Percentiles rank a stretch among this genome's conserved stretches.
Conservation (phyloP, 92 coral and sea anemone species). For the Heteractis magnifica region DNA sequence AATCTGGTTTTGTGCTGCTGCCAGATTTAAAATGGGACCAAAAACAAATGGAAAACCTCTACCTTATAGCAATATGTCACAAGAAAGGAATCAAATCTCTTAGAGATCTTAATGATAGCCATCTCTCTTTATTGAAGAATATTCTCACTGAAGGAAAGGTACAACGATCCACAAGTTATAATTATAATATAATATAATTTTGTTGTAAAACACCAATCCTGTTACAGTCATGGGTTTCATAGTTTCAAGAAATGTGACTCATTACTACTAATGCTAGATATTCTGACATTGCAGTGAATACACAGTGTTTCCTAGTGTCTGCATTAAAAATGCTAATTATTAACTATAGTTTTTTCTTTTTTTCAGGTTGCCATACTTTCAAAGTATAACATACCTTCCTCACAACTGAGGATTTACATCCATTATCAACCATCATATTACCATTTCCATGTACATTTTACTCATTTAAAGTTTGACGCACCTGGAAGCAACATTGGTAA, state of each 20-base stretch:
- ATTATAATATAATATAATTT: background rate
- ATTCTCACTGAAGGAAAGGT: constrained; percentile 84
- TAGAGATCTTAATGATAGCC: constrained; percentile 66
- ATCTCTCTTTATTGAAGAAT: constrained; percentile 80
- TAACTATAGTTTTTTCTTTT: background rate
- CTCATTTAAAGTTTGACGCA: constrained; percentile 85
- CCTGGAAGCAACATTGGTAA: constrained; percentile 85
- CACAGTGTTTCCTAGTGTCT: background rate
- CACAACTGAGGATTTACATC: constrained; percentile 82
- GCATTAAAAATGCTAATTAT: background rate
- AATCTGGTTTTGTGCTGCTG: constrained; percentile 83
- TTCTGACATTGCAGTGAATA: too few species aligned
- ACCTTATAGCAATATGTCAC: constrained; percentile 85
- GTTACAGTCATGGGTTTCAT: too few species aligned
- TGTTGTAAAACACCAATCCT: too few species aligned
- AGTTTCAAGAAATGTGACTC: too few species aligned
- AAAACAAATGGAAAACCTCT: constrained; percentile 79
- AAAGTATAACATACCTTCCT: constrained; percentile 65
- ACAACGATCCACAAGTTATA: background rate
- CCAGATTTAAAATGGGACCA: constrained; percentile 98
- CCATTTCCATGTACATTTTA: constrained; percentile 95
- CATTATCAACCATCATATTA: constrained; percentile 98
- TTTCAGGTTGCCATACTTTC: constrained; percentile 68
- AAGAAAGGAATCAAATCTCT: constrained; percentile 75
- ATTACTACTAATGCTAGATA: too few species aligned